These are phyloP conservation scores for Drosophila mettleri DNA, from an alignment of 2,888 invertebrate genomes.

Conservation along the genomic window DNA sequence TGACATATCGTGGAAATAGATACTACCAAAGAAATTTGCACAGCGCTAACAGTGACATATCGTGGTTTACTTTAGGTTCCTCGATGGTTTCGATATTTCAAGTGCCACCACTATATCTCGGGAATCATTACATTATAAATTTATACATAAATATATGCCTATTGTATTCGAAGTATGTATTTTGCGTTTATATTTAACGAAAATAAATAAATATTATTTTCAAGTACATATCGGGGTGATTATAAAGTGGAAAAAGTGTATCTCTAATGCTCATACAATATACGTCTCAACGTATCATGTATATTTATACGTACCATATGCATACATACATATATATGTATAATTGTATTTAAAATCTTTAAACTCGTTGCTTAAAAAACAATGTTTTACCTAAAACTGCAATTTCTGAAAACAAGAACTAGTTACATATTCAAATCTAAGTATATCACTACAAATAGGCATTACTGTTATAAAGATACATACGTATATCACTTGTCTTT, in stretches of 20 bases:
- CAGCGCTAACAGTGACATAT: constrained; percentile 10
- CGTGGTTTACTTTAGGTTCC: constrained; percentile 16
- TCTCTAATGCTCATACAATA: neutral
- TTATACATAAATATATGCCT: constrained; percentile 58
- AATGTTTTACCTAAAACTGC: neutral
- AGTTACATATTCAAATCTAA: neutral
- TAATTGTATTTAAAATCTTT: constrained; percentile 1
- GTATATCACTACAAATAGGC: neutral
- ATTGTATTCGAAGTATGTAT: constrained; percentile 56
- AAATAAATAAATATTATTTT: constrained; percentile 11
- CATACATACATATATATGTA: constrained; percentile 26
- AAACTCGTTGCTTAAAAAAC: neutral
- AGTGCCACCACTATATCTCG: constrained; percentile 56
- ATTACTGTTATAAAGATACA: neutral
- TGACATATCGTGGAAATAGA: constrained; percentile 6
- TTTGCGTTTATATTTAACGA: constrained; percentile 32
- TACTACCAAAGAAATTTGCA: neutral
- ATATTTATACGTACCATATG: constrained; percentile 19
- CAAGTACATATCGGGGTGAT: neutral
- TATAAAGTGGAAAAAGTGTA: neutral
- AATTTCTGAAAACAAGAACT: neutral
- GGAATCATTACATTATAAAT: constrained; percentile 60
- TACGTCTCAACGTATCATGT: neutral
- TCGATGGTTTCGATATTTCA: constrained; percentile 39
- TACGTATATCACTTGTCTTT: neutral